These are phyloP conservation scores for Notamacropus eugenii DNA, from an alignment of 2,797 vertebrate genomes.

Conservation along the genomic window DNA sequence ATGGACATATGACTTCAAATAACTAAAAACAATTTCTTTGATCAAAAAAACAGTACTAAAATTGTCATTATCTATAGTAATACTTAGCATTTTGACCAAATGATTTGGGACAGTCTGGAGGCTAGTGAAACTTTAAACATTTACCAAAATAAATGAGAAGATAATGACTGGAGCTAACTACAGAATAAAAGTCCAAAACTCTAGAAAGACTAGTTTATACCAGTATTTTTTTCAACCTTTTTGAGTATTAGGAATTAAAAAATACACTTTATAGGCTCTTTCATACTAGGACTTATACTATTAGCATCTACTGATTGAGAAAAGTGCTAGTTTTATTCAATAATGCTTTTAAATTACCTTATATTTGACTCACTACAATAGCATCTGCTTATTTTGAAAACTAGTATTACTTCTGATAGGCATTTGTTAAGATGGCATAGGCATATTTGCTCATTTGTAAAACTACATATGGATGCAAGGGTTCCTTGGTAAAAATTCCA, in stretches of 20 bases:
- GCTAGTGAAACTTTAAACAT: no score
- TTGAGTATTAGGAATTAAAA: no score
- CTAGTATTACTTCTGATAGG: background rate
- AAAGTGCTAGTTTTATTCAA: background rate
- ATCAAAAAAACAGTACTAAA: background rate
- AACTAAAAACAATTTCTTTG: background rate
- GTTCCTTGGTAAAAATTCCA: no score
- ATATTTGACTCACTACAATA: background rate
- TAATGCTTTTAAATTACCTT: background rate
- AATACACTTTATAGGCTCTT: no score
- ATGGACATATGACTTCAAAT: background rate
- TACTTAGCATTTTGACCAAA: background rate
- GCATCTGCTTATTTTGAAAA: background rate
- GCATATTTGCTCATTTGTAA: no score
- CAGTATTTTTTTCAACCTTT: no score
- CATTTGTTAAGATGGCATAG: background rate
- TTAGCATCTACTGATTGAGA: background rate
- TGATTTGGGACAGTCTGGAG: background rate
- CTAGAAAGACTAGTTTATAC: no score
- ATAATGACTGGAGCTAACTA: no score
- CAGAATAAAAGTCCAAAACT: no score
- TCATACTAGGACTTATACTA: no score
- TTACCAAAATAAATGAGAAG: no score
- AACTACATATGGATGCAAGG: no score
- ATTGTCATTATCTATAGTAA: background rate